Percentiles rank a stretch among this genome's conserved stretches.
phyloP scores from a whole-genome alignment of 2,113 vertebrate genomes.

The Phalacrocorax carbo region DNA sequence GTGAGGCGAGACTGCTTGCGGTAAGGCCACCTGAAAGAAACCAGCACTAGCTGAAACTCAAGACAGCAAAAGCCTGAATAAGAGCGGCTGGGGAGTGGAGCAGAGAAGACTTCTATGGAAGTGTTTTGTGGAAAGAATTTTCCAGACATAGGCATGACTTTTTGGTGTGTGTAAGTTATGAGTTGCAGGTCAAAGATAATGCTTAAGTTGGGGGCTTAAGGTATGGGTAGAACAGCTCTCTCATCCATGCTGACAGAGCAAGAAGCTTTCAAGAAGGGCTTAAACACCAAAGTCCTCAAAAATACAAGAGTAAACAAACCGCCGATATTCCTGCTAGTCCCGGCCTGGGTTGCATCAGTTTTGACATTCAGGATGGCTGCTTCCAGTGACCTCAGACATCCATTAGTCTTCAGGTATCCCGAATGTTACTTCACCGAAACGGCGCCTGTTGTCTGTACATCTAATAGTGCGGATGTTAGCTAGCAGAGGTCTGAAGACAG shows the following conservation, averaged over 20 bases:
- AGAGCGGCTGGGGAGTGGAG: background rate
- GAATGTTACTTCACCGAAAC: background rate
- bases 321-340: background rate
- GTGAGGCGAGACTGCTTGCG: background rate
- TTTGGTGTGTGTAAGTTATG: background rate
- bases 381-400: background rate
- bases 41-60: background rate
- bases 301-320: background rate
- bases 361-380: background rate
- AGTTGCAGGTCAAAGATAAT: background rate
- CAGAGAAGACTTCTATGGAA: background rate
- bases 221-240: background rate
- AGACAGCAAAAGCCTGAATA: background rate
- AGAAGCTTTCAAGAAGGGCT: background rate
- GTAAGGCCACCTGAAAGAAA: background rate
- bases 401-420: background rate
- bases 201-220: background rate
- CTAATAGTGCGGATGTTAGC: background rate
- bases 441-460: background rate
- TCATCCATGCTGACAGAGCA: background rate
- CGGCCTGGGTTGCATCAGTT: background rate
- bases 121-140: background rate
- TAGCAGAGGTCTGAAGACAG: background rate
- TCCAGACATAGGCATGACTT: background rate
- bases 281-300: background rate